Evolutionary conservation across 2,797 vertebrate species (phyloP).

Genomic region (Acanthurus lineatus): DNA sequence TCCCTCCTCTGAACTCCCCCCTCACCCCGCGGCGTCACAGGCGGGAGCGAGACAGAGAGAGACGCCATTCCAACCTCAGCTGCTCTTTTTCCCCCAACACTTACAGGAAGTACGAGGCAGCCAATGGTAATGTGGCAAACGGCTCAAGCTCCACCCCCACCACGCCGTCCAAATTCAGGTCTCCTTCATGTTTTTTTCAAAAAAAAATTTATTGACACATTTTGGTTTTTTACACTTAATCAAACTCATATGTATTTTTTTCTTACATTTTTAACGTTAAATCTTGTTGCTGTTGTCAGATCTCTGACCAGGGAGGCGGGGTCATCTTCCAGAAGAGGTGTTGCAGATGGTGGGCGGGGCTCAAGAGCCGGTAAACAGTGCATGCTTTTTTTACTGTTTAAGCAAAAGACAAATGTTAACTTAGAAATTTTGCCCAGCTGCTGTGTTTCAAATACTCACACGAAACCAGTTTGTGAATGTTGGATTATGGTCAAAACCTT

Average conservation of each 20-base stretch:
- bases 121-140: conserved; percentile 42
- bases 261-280: background rate
- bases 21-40: conserved; percentile 73
- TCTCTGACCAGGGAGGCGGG: conserved; percentile 81
- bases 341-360: conserved; percentile 66
- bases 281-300: conserved; percentile 32
- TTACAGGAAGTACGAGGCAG: conserved; percentile 68
- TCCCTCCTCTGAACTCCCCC: conserved; percentile 66
- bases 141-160: conserved; percentile 69
- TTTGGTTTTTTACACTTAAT: background rate
- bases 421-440: background rate
- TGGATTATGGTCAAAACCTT: too few relatives aligned
- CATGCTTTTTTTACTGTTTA: too few relatives aligned
- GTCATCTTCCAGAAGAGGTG: conserved; percentile 63
- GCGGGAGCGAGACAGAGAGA: conserved; percentile 47
- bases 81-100: conserved; percentile 66
- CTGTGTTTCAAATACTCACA: background rate
- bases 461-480: too few relatives aligned
- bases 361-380: conserved; percentile 56
- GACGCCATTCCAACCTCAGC: conserved; percentile 77
- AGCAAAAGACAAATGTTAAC: too few relatives aligned
- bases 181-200: background rate
- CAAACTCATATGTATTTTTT: background rate
- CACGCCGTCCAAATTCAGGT: conserved; percentile 75
- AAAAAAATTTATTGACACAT: background rate